phyloP scores from a whole-genome alignment of 2,888 invertebrate genomes.

The Brenthis daphne region DNA sequence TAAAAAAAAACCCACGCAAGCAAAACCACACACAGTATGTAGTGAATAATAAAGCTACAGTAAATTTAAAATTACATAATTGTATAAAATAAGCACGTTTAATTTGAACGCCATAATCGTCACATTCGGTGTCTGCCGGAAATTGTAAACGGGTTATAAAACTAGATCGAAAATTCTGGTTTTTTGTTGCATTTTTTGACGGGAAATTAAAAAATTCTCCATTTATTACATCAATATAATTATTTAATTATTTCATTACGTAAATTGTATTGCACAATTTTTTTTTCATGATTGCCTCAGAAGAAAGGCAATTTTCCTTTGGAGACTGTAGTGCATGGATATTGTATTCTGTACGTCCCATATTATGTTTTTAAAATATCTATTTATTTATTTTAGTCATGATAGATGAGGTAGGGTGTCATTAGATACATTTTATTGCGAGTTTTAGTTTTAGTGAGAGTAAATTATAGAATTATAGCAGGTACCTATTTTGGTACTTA shows the following conservation, averaged over 20 bases:
- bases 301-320: too few relatives aligned
- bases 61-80: neutral
- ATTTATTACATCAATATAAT: neutral
- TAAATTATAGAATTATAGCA: too few relatives aligned
- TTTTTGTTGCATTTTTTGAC: conserved; percentile 7
- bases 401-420: too few relatives aligned
- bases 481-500: too few relatives aligned
- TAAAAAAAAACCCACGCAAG: neutral
- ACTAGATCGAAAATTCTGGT: conserved; percentile 11
- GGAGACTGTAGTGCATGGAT: too few relatives aligned
- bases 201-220: neutral
- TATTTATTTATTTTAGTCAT: too few relatives aligned
- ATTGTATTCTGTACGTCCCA: too few relatives aligned
- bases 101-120: neutral
- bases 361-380: too few relatives aligned
- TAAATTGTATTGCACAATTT: neutral
- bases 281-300: too few relatives aligned
- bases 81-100: neutral
- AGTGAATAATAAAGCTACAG: neutral
- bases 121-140: conserved; percentile 7
- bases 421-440: too few relatives aligned
- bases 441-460: too few relatives aligned
- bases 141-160: conserved; percentile 13
- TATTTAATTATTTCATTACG: neutral
- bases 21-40: neutral